These are phyloP conservation scores for Linhomoeus sp. DNA, from an alignment of 2,888 invertebrate genomes.

Conservation along the genomic window DNA sequence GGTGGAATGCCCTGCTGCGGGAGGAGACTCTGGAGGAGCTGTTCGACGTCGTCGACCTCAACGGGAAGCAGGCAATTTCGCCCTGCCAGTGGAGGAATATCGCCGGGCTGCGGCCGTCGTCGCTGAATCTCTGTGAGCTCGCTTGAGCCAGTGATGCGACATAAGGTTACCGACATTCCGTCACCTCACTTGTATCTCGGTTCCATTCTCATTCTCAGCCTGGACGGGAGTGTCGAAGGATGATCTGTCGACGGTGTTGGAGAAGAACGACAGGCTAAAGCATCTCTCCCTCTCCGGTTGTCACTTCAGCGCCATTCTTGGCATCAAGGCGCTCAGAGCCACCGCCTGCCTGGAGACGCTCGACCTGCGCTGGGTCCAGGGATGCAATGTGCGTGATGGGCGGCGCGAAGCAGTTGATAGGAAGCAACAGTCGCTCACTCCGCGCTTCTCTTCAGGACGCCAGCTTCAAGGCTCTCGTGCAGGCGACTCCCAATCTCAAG, in stretches of 20 bases:
- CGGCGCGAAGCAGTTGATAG: no score
- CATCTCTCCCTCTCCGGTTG: background rate
- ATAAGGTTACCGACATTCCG: no score
- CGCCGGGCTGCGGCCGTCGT: background rate
- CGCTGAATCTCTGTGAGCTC: background rate
- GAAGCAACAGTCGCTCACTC: background rate
- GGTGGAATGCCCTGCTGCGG: no score
- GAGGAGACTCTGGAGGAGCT: background rate
- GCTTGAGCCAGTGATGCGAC: no score
- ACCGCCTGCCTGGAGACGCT: background rate
- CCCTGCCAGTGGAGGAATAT: background rate
- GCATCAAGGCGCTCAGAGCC: background rate
- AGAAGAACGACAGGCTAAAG: background rate
- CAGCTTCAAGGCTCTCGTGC: background rate
- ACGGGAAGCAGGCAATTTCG: background rate
- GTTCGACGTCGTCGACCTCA: background rate
- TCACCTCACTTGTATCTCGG: no score
- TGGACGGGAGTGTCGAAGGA: background rate
- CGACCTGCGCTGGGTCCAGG: slow-evolving; percentile 1
- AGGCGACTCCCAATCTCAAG: background rate
- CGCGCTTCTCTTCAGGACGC: slow-evolving; percentile 3
- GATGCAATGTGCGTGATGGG: background rate
- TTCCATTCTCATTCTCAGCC: background rate
- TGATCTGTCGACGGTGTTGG: background rate
- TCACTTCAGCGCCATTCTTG: background rate